Evolutionary conservation across 1,140 invertebrate genomes (phyloP), one percentile per base, ranked within the genome.

Genomic region (Dolichoris vasculosae): DNA sequence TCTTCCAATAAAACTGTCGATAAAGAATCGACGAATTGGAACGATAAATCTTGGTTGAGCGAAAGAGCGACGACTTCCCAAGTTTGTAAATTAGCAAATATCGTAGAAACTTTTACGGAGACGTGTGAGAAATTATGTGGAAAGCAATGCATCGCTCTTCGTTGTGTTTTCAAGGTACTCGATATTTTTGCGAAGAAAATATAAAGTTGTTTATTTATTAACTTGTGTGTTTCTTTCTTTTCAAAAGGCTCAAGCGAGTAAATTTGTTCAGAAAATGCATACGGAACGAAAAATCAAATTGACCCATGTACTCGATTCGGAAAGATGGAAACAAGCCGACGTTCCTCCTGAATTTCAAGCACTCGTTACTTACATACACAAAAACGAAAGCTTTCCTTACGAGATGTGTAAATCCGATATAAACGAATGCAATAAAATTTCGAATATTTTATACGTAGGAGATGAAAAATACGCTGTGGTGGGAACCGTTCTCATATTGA

Each of bases 291-390:
- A 97, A 92, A 95, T 95, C 38, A 98, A 98, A 92, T 93, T 99
- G 38, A 96, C 95, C 86, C 89, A 96, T 84, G 94, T 98, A 59
- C 93, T 99, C 59, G 98, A 99, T 89, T 96, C 95, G 88, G 99
- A 99, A 93, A 94, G 96, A 78, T 99, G 99, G 98, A 98, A 97
- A 91, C 95, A 97, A 88, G 97, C 97, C n/a, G 97, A 98, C 88
- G 97, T 99, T 69, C 96, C 97, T 0, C 92, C 94, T 84, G 97
- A 98, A 91, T 96, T 98, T 91, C 98, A 99, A 93, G 94, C 94
- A 84, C 94, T 99, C 75, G 95, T 98, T 23, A 91, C 88, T 75
- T 91, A 88, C 82, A 84, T 93, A 38, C 80, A 91, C 79, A 88
- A 94, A 84, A 90, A 93, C 67, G 89, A 94, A 86, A 88, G 91